Evolutionary conservation across 53 echinoderm and acorn worm species (phyloP), one percentile per base, ranked within the genome.

Genomic region (Paracentrotus lividus): DNA sequence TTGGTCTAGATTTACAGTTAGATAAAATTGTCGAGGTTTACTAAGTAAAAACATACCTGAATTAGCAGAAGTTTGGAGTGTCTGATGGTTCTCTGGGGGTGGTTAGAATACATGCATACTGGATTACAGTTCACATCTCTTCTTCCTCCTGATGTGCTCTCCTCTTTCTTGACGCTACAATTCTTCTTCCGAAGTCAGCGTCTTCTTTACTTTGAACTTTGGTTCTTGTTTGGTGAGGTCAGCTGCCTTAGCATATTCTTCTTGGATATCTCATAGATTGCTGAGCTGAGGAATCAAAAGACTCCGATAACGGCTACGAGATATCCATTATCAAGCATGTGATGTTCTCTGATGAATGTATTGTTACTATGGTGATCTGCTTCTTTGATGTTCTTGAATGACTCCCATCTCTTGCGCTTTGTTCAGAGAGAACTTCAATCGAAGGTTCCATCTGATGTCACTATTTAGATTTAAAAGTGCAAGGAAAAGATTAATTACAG

Each of bases 321-420:
- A 44, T 49, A 43, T 16, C 12, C 45, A 23, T 1, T 49, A n/a
- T n/a, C n/a, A 16, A 77, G 78, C 38, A 78, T 78, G 59, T 92
- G 92, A n/a, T 92, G 92, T 38, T 92, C 92, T 55, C 24, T 34
- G 58, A 92, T 54, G 43, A 92, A 56, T 78, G 33, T 54, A 44
- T 57, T 56, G 92, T 92, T 92, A 7, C n/a, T 16, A 56, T 78
- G 57, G 81, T 78, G 38, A 43, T 38, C 24, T 10, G 77, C 81
- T 33, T 92, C 92, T 42, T 56, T 78, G 42, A 92, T 78, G 10
- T 58, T 81, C 5, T 92, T 81, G 42, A 92, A 42, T 4, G 81
- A 78, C 40, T 92, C 92, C 92, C 92, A 92, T 92, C 92, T 49
- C n/a, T 81, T 92, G 77, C 40, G 92, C 77, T 26, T 92, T 92